Evolutionary conservation across 2,113 vertebrate genomes (phyloP), one percentile per base, ranked within the genome.

Genomic region (Dasyornis broadbenti): DNA sequence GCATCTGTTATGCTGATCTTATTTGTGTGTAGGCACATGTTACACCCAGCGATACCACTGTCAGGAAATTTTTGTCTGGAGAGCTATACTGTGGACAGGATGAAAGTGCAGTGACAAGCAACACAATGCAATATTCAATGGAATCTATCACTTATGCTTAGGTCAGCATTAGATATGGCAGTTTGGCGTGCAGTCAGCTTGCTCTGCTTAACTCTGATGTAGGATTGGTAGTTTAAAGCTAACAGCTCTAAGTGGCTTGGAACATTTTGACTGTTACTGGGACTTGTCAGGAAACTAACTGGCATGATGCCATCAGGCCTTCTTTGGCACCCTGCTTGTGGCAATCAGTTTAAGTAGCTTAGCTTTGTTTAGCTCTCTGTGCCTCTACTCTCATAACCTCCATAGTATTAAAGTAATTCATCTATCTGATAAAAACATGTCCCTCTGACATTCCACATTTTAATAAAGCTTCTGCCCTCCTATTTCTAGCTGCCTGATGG

Each of bases 401-500:
- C 3, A 1, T 22, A 56, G 7, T 40, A 33, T 60, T 86, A 2
- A 86, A 73, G 14, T 45, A 52, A 64, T 60, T 89, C 0, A 53
- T 19, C 10, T 23, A 13, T 65, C 45, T 80, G 31, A 45, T 59
- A 31, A 61, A 82, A 69, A 33, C 28, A 4, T 45, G 9, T 11
- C 10, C 7, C 13, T 56, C n/a, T 54, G 26, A 47, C 1, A 0
- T 73, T 50, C 9, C 15, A 30, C 3, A 4, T 18, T 37, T 60
- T 19, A 47, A 1, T 50, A 44, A 47, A 82, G 53, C 7, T 39
- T 71, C 28, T 70, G 69, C 23, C 14, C 16, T 86, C 5, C 52
- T 73, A 1, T 84, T 78, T 76, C 31, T 90, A 99, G 99, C 98
- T 99, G 60, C 98, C 98, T 13, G 97, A 98, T 56, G 99, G 99